Evolutionary conservation across 2,797 vertebrate genomes (phyloP), one percentile per base, ranked within the genome.

Genomic region (Nannoperca australis): DNA sequence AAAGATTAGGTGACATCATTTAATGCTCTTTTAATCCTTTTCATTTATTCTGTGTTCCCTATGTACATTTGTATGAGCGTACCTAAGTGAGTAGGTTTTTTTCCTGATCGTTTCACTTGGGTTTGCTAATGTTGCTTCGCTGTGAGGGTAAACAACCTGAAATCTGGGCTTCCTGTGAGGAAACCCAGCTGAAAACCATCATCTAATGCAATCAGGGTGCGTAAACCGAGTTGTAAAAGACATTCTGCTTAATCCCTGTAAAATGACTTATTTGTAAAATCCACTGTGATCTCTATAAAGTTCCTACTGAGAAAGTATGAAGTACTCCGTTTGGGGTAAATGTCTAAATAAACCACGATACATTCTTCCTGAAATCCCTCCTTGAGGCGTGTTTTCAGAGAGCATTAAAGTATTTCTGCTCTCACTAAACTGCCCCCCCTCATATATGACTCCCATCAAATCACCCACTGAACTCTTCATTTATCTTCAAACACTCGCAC

Each of bases 401-500:
- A 18, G 44, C 54, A 30, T 76, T 71, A 64, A 76, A 67, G 56
- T 24, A 27, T 73, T 22, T 69, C 59, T 62, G 4, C 63, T 34
- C 40, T 54, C 54, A 24, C 68, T 32, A 65, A 38, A 20, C 54
- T 3, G n/a, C 20, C 42, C 12, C 60, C 60, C 66, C 50, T 54
- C 64, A 27, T 60, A 47, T 70, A 38, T 20, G 47, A 69, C 36
- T 82, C 53, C 30, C 60, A 15, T 65, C 59, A 70, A 70, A 68
- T 58, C 50, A 61, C 18, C 70, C 71, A 30, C 79, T 50, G 50
- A 54, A 68, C 67, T 72, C 81, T 76, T 85, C 45, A 54, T 73
- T 54, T 30, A 60, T 78, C 79, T 76, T 79, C 82, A 78, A 78
- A 83, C 9, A 9, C 44, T 53, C 30, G 3, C 24, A 38, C 69